Conservation (phyloP, 1,140 invertebrate species). For the Monochamus saltuarius region DNA sequence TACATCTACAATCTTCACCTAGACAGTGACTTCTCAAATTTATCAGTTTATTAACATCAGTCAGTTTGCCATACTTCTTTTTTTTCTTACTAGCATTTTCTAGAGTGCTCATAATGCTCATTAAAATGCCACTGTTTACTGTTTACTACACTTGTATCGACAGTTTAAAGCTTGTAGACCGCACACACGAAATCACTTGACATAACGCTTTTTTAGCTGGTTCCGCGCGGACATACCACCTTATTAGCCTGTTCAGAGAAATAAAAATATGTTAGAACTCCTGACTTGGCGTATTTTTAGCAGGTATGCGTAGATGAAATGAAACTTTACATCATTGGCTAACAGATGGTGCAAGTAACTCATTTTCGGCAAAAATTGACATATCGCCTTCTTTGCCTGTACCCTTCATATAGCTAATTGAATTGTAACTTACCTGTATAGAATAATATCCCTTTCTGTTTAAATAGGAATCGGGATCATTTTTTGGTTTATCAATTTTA, state of each 20-base stretch:
- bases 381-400: neutral
- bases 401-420: neutral
- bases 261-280: neutral
- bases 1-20: constrained; percentile 10
- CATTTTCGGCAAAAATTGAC: neutral
- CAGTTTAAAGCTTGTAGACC: neutral
- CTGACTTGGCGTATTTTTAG: neutral
- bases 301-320: neutral
- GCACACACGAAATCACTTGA: neutral
- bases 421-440: too few species aligned
- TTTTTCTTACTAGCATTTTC: neutral
- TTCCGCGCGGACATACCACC: neutral
- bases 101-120: too few species aligned
- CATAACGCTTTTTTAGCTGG: neutral
- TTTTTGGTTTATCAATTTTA: too few species aligned
- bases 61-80: constrained; percentile 6
- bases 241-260: neutral
- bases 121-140: neutral
- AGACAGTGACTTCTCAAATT: neutral
- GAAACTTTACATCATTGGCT: neutral
- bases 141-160: neutral
- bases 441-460: too few species aligned
- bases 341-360: neutral
- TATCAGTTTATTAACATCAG: constrained; percentile 11
- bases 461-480: too few species aligned